phyloP scores from a whole-genome alignment of 2,797 vertebrate species.

The Garrulus glandarius region DNA sequence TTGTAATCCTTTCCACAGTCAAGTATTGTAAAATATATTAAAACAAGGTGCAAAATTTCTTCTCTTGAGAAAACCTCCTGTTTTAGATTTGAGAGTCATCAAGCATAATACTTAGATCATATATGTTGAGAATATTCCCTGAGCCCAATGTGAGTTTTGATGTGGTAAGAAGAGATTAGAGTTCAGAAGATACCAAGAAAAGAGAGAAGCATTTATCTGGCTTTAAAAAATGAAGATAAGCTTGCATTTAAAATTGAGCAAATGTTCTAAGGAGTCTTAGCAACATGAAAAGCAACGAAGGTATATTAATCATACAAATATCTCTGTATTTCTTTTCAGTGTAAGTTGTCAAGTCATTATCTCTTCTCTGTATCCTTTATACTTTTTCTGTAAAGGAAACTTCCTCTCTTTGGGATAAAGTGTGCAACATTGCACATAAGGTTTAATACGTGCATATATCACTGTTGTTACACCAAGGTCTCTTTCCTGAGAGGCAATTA shows the following conservation, averaged over 20 bases:
- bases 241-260: neutral
- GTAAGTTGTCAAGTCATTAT: neutral
- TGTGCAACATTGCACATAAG: rapidly evolving
- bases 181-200: neutral
- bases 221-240: neutral
- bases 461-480: neutral
- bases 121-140: neutral
- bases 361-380: neutral
- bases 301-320: neutral
- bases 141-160: neutral
- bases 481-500: neutral
- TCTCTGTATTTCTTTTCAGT: neutral
- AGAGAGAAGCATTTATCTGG: neutral
- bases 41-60: neutral
- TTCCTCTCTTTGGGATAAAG: neutral
- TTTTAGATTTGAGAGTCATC: neutral
- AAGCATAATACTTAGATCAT: neutral
- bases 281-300: neutral
- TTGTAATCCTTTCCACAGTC: neutral
- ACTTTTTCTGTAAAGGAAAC: neutral
- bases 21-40: neutral
- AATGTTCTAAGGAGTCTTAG: neutral
- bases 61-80: neutral
- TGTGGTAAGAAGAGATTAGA: neutral
- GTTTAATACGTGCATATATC: neutral